phyloP scores from a whole-genome alignment of 2,113 vertebrate genomes.

The Ophiodon elongatus region DNA sequence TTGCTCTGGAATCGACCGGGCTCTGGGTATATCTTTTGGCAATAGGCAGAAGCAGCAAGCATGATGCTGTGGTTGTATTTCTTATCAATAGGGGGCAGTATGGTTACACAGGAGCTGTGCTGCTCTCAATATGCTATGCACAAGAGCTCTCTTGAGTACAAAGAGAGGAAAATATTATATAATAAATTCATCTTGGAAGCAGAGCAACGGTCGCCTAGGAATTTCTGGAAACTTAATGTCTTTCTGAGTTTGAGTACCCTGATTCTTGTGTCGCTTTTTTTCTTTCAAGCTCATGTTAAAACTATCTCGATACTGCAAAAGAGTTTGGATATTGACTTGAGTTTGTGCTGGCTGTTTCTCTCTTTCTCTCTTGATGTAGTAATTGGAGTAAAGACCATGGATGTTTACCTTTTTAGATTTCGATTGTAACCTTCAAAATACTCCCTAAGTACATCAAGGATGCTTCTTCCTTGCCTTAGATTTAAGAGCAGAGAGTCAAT shows the following conservation, averaged over 20 bases:
- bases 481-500: slow-evolving; percentile 17
- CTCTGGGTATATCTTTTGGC: slow-evolving; percentile 10
- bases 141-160: slow-evolving; percentile 51
- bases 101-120: slow-evolving; percentile 42
- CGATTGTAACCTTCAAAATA: not conserved
- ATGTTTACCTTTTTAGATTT: slow-evolving; percentile 22
- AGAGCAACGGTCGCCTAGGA: slow-evolving; percentile 62
- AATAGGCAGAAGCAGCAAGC: not conserved
- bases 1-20: not conserved
- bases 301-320: slow-evolving; percentile 21
- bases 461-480: not conserved
- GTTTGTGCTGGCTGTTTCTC: slow-evolving; percentile 35
- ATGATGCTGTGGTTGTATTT: not conserved
- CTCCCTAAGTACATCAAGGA: not conserved
- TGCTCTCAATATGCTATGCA: slow-evolving; percentile 20
- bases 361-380: slow-evolving; percentile 38
- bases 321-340: slow-evolving; percentile 23
- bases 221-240: slow-evolving; percentile 73
- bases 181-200: slow-evolving; percentile 70
- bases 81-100: slow-evolving; percentile 75
- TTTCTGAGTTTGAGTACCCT: slow-evolving; percentile 44
- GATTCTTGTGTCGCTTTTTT: slow-evolving; percentile 37
- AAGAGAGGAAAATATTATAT: slow-evolving; percentile 69
- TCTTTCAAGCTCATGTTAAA: slow-evolving; percentile 55
- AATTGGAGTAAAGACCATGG: slow-evolving; percentile 35